Conservation (phyloP, 1,140 invertebrate genomes). For the Coelopa frigida region DNA sequence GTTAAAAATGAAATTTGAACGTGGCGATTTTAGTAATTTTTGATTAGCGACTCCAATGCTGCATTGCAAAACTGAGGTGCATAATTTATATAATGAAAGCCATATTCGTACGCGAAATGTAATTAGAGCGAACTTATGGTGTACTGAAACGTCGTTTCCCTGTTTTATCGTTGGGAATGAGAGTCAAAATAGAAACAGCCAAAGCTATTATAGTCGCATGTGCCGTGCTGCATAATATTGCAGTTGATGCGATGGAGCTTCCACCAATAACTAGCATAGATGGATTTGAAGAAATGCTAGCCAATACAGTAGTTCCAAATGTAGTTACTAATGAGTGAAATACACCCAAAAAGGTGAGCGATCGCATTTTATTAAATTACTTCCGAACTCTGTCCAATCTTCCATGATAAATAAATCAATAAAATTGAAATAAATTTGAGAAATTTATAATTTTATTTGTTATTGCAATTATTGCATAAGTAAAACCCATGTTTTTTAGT, state of each 20-base stretch:
- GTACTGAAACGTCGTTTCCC: conserved; percentile 43
- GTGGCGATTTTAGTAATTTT: not conserved
- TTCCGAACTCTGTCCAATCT: no score
- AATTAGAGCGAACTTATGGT: conserved; percentile 40
- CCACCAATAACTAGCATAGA: conserved; percentile 3
- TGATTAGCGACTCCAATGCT: conserved; percentile 1
- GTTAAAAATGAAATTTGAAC: not conserved
- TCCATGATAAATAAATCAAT: no score
- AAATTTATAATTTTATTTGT: no score
- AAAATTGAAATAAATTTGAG: no score
- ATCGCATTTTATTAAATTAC: no score
- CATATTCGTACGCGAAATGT: conserved; percentile 40
- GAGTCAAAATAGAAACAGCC: conserved; percentile 26
- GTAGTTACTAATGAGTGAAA: no score
- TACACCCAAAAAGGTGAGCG: no score
- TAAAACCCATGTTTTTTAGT: no score
- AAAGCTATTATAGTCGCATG: conserved; percentile 35
- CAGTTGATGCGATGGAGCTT: conserved; percentile 17
- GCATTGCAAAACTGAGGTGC: not conserved
- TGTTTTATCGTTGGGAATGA: conserved; percentile 26
- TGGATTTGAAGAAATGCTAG: no score
- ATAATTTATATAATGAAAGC: conserved; percentile 12
- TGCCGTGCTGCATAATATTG: conserved; percentile 44
- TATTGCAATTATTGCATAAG: no score
- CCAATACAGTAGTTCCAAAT: no score